These are phyloP conservation scores for Corythoichthys intestinalis DNA, from an alignment of 2,113 vertebrate genomes.

Conservation along the genomic window DNA sequence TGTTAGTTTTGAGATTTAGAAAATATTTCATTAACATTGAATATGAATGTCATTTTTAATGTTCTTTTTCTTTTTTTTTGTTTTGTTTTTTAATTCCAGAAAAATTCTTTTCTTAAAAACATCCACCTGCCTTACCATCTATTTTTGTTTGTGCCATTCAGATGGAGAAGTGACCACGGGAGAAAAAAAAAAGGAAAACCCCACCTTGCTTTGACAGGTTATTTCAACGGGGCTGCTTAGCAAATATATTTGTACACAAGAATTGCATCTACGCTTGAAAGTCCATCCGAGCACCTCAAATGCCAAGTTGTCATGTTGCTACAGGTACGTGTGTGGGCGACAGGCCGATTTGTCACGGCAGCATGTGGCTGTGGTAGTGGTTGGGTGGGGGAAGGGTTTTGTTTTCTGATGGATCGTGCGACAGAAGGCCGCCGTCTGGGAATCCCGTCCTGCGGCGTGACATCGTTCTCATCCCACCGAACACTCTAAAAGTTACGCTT, in stretches of 20 bases:
- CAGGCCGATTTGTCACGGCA: slow-evolving; percentile 64
- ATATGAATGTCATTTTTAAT: no score
- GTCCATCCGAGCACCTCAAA: slow-evolving; percentile 45
- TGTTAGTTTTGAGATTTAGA: no score
- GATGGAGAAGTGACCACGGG: no score
- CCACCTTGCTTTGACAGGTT: neutral
- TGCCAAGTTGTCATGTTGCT: slow-evolving; percentile 42
- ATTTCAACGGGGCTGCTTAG: neutral
- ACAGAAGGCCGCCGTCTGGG: slow-evolving; percentile 41
- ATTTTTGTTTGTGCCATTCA: no score
- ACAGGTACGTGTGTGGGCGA: slow-evolving; percentile 32
- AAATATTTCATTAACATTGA: no score
- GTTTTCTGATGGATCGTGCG: slow-evolving; percentile 61
- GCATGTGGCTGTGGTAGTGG: slow-evolving; percentile 39
- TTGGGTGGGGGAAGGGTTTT: neutral
- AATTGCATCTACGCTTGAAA: slow-evolving; percentile 17
- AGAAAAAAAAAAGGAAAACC: neutral
- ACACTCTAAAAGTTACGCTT: neutral
- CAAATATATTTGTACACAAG: neutral
- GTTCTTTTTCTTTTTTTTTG: no score
- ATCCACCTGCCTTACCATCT: no score
- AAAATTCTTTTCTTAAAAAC: no score
- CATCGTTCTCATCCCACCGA: neutral
- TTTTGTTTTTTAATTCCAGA: no score
- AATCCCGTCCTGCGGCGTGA: neutral